These are phyloP conservation scores for Emydoidea blandingii DNA, from an alignment of 2,797 vertebrate genomes.

Conservation along the genomic window DNA sequence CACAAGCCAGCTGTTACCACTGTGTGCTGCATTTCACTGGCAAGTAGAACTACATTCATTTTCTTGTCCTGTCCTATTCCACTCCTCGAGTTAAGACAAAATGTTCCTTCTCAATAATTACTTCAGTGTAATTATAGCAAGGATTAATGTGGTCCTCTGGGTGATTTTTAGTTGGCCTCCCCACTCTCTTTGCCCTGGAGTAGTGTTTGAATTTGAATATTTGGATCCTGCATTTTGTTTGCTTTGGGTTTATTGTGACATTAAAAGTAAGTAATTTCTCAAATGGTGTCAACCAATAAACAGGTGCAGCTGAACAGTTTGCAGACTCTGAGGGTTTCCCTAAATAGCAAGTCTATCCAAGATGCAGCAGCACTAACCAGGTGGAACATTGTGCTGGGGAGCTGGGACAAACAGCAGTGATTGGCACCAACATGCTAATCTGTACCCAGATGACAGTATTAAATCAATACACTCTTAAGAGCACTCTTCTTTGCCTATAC, in stretches of 20 bases:
- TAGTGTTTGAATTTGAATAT: neutral
- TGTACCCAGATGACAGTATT: neutral
- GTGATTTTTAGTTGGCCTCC: neutral
- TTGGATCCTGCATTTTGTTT: neutral
- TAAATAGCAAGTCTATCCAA: neutral
- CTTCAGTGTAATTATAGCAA: neutral
- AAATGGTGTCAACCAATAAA: neutral
- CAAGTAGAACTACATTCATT: neutral
- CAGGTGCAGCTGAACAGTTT: neutral
- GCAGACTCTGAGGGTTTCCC: neutral
- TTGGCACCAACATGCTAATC: neutral
- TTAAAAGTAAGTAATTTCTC: neutral
- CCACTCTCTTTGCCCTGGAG: neutral
- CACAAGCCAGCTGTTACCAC: neutral
- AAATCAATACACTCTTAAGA: neutral
- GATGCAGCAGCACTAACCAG: neutral
- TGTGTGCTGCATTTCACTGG: neutral
- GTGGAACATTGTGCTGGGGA: neutral
- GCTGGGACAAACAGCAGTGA: conserved; percentile 28
- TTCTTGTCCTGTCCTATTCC: neutral
- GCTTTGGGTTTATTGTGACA: neutral
- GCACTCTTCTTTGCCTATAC: neutral
- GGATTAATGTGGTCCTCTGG: neutral
- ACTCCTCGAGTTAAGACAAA: neutral
- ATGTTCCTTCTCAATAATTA: neutral